Evolutionary conservation across 2,888 invertebrate species (phyloP).

Genomic region (Cepaea hortensis): DNA sequence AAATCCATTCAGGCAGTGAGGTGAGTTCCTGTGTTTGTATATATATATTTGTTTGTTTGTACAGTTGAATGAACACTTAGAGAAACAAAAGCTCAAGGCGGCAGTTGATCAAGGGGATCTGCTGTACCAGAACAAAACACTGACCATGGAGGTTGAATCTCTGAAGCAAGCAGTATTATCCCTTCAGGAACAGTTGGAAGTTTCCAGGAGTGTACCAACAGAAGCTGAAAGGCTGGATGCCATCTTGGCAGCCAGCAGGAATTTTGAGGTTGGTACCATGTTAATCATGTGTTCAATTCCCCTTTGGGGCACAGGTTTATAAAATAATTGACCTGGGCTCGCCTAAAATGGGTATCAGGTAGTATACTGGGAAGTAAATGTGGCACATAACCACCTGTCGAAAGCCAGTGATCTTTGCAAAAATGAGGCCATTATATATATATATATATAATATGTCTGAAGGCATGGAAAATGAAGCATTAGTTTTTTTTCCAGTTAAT

Average conservation of each 20-base stretch:
- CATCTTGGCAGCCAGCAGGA: conserved; percentile 31
- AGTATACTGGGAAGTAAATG: no score
- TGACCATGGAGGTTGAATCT: conserved; percentile 51
- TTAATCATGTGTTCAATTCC: not conserved
- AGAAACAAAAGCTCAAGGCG: conserved; percentile 43
- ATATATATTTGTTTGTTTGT: not conserved
- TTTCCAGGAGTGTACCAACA: conserved; percentile 15
- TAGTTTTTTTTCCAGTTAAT: not conserved
- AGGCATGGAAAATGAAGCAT: not conserved
- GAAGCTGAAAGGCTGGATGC: conserved; percentile 40
- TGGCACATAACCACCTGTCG: no score
- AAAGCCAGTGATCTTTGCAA: no score
- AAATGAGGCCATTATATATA: not conserved
- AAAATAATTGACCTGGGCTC: not conserved
- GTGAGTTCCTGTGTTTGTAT: not conserved
- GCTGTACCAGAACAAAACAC: conserved; percentile 53
- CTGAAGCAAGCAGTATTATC: conserved; percentile 42
- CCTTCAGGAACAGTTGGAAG: conserved; percentile 29
- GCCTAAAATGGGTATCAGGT: not conserved
- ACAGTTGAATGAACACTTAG: conserved; percentile 49
- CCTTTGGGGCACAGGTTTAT: not conserved
- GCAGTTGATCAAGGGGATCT: conserved; percentile 58
- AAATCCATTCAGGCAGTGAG: no score
- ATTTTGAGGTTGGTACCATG: conserved; percentile 35
- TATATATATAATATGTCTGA: no score